Conservation (phyloP, 1,140 invertebrate species). For the Ylistrum balloti region DNA sequence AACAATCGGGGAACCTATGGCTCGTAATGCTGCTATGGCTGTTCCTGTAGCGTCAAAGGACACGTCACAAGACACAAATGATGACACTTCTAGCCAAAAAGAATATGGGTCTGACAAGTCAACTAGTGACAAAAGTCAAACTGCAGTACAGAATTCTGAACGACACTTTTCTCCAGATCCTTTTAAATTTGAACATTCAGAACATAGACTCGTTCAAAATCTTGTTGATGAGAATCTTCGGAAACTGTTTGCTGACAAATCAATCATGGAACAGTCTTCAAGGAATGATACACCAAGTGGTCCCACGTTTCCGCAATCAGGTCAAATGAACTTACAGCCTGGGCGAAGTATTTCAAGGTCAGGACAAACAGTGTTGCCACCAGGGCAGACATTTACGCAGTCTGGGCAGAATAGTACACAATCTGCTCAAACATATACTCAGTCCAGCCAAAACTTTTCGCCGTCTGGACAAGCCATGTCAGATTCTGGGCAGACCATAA, state of each 20-base stretch:
- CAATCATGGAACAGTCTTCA: neutral
- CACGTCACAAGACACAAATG: neutral
- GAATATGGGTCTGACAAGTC: neutral
- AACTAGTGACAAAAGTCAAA: neutral
- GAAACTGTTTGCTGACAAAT: slow-evolving; percentile 34
- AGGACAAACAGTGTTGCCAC: neutral
- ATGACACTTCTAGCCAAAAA: neutral
- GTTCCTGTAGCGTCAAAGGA: neutral
- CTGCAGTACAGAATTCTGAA: neutral
- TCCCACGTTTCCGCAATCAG: neutral
- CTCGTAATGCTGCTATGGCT: neutral
- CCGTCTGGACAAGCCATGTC: neutral
- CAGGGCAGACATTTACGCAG: neutral
- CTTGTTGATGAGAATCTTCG: neutral
- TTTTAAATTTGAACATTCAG: slow-evolving; percentile 15
- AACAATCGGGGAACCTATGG: neutral
- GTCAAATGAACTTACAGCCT: neutral
- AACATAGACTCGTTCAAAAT: neutral
- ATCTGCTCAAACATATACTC: neutral
- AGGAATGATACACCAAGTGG: slow-evolving; percentile 4
- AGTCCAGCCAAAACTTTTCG: neutral
- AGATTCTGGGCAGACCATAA: neutral
- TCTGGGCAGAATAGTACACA: slow-evolving; percentile 2
- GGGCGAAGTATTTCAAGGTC: slow-evolving; percentile 22
- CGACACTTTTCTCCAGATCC: neutral